Evolutionary conservation across 2,888 invertebrate species (phyloP).

Genomic region (Phytoseiulus persimilis): DNA sequence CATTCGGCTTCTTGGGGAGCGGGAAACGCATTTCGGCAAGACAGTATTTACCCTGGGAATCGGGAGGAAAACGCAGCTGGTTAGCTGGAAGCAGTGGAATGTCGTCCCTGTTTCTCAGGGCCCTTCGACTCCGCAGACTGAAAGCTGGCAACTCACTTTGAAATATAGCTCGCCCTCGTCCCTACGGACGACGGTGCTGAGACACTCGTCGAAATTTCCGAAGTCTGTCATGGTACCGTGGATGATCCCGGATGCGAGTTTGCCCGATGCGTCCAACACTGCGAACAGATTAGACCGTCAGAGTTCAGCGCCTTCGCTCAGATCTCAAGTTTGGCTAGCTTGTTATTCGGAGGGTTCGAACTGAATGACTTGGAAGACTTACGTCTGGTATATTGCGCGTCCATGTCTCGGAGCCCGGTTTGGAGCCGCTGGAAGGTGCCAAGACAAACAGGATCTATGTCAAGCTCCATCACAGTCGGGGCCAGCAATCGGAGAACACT

Average conservation of each 20-base stretch:
- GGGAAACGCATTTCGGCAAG: conserved; percentile 19
- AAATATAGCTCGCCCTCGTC: background rate
- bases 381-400: background rate
- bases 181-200: background rate
- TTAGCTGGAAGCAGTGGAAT: too few relatives aligned
- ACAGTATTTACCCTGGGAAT: background rate
- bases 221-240: conserved; percentile 7
- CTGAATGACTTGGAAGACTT: too few relatives aligned
- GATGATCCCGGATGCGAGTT: conserved; percentile 14
- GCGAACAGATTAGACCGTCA: background rate
- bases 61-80: too few relatives aligned
- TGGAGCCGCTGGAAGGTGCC: background rate
- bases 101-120: too few relatives aligned
- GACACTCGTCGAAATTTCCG: conserved; percentile 9
- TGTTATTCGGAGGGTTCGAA: too few relatives aligned
- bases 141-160: background rate
- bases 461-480: background rate
- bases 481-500: background rate
- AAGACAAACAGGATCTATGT: background rate
- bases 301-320: background rate
- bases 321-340: too few relatives aligned
- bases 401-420: background rate
- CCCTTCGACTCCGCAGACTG: too few relatives aligned
- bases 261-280: background rate
- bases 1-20: background rate